phyloP scores from a whole-genome alignment of 2,888 invertebrate species.

The Phrixothrix hirtus region DNA sequence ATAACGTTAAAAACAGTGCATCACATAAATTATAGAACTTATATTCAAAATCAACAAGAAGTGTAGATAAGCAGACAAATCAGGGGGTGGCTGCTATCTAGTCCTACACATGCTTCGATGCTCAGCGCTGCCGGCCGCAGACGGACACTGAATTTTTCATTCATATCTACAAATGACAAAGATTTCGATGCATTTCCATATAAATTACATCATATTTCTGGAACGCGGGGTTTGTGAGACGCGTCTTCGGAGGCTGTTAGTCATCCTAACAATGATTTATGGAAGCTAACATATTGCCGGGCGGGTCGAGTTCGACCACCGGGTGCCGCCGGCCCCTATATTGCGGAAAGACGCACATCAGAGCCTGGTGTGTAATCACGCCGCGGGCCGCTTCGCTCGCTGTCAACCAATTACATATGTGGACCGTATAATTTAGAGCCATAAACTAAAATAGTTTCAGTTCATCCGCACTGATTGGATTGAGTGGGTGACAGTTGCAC shows the following conservation, averaged over 20 bases:
- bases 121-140: conserved; percentile 43
- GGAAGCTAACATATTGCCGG: conserved; percentile 59
- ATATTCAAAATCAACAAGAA: conserved; percentile 51
- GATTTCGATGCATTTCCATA: conserved; percentile 60
- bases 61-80: conserved; percentile 51
- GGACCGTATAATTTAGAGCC: conserved; percentile 55
- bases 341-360: conserved; percentile 40
- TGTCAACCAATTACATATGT: conserved; percentile 53
- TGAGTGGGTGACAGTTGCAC: conserved; percentile 26
- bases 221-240: conserved; percentile 48
- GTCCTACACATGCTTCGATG: conserved; percentile 45
- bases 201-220: conserved; percentile 61
- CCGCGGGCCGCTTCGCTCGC: conserved; percentile 39
- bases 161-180: conserved; percentile 58
- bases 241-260: conserved; percentile 57
- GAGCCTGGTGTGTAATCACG: conserved; percentile 39
- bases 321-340: conserved; percentile 40
- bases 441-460: conserved; percentile 54
- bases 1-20: conserved; percentile 29
- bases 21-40: conserved; percentile 41
- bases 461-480: conserved; percentile 22
- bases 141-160: conserved; percentile 56
- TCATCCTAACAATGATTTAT: conserved; percentile 61
- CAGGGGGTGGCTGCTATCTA: conserved; percentile 50
- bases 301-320: conserved; percentile 42